Percentiles rank a stretch among this genome's conserved stretches.
Evolutionary conservation across 2,113 vertebrate species (phyloP).

Genomic region (Nematolebias whitei): DNA sequence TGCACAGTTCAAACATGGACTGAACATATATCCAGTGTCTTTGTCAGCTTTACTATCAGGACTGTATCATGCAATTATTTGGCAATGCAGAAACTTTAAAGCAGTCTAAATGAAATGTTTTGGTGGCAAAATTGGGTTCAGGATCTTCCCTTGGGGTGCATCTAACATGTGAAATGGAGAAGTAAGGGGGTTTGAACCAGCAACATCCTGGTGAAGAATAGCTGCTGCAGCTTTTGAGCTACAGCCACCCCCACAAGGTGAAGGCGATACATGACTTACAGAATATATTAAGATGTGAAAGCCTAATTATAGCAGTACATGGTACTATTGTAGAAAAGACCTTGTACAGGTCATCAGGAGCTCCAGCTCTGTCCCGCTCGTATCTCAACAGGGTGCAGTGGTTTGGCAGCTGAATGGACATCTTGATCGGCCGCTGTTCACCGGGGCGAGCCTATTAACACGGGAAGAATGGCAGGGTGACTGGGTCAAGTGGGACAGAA

Average conservation of each 20-base stretch:
- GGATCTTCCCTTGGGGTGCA: not conserved
- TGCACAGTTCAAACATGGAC: no score
- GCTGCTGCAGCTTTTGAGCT: not conserved
- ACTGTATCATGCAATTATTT: no score
- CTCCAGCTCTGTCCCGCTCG: slow-evolving; percentile 39
- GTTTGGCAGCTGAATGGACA: slow-evolving; percentile 67
- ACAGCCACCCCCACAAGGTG: not conserved
- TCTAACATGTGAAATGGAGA: not conserved
- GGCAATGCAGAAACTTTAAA: no score
- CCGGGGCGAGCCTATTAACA: slow-evolving; percentile 64
- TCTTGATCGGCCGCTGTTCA: slow-evolving; percentile 66
- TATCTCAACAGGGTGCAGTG: slow-evolving; percentile 48
- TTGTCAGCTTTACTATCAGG: no score
- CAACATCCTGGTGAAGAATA: not conserved
- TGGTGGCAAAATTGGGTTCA: not conserved
- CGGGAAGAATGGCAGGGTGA: slow-evolving; percentile 57
- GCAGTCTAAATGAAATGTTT: no score
- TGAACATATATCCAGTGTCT: no score
- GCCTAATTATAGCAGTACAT: slow-evolving; percentile 28
- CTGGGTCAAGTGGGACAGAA: slow-evolving; percentile 60
- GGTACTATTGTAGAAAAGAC: slow-evolving; percentile 45
- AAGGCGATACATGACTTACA: not conserved
- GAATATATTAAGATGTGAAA: slow-evolving; percentile 15
- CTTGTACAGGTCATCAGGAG: slow-evolving; percentile 55
- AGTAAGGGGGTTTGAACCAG: not conserved